Base-by-base conservation (phyloP, 2,888 invertebrate species). In the Plagiodera versicolora region DNA sequence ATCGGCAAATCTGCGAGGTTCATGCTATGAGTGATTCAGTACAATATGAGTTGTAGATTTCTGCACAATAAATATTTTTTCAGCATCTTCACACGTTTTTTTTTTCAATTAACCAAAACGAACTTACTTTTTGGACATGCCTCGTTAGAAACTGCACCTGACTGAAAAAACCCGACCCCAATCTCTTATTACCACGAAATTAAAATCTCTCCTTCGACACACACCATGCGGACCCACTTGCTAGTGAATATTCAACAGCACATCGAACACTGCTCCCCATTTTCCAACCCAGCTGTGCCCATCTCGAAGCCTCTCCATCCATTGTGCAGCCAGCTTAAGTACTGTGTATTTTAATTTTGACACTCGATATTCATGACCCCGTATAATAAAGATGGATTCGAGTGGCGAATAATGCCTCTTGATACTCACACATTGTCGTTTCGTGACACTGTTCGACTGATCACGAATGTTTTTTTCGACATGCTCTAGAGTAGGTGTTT, bases 291-390 rank as follows among this genome's bases (percentile, higher is more conserved):
- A 77, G 77, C 77, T 77, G 77, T 70, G 69, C 68, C 71, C 65
- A 67, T 67, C 69, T 70, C 60, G 64, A 68, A 61, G 48, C 67
- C 72, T 71, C 74, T 76, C 67, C 65, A 73, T 62, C 72, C 73
- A 74, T 76, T 77, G 74, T 75, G 61, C 57, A 53, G 58, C 14
- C 56, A 64, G 71, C 73, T 74, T 73, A 72, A 74, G 71, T 67
- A 65, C 70, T 71, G 74, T 71, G 75, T 77, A 76, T 76, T 79
- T 78, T 78, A 79, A 79, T 79, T 79, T 79, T 76, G 72, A 77
- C 79, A 78, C 79, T 78, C 75, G 69, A 77, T 77, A 78, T 78
- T 78, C 78, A 78, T 77, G 77, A 76, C 77, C 77, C 77, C 72
- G 76, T 76, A 77, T 77, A 76, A 77, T 75, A 76, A 75, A 74